These are phyloP conservation scores for Phylloscopus collybita DNA, from an alignment of 2,797 vertebrate genomes.

Conservation along the genomic window DNA sequence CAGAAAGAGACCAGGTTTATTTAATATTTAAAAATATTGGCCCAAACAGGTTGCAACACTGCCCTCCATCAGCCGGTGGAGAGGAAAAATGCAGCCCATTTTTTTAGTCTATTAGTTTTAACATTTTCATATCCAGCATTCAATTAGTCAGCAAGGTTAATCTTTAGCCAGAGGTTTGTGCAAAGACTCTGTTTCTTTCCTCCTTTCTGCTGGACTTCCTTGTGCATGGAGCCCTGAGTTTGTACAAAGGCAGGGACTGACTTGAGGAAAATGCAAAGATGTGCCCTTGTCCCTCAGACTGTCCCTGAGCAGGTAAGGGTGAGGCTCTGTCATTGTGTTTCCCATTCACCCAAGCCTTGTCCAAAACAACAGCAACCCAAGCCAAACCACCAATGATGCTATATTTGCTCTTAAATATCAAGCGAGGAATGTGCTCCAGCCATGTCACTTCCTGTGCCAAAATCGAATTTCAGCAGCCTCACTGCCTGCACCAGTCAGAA, in stretches of 20 bases:
- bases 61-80: neutral
- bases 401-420: constrained; percentile 27
- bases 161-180: constrained; percentile 10
- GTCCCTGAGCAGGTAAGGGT: neutral
- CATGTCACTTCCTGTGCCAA: constrained; percentile 5
- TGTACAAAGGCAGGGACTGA: neutral
- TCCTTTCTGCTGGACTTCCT: neutral
- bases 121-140: neutral
- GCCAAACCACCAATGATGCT: constrained; percentile 23
- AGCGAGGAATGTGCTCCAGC: constrained; percentile 44
- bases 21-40: neutral
- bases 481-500: neutral
- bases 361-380: neutral
- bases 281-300: neutral
- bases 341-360: neutral
- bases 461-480: neutral
- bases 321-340: neutral
- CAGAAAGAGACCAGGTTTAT: neutral
- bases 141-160: constrained; percentile 41
- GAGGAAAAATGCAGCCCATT: neutral
- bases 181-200: neutral
- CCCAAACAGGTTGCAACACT: constrained; percentile 7
- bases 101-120: neutral
- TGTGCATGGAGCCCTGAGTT: neutral
- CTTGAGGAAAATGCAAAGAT: neutral